A percentile compares a stretch with the other conserved stretches of the same genome.
Evolutionary conservation across 2,888 invertebrate genomes (phyloP).

Genomic region (Lycocerus yunnanus): DNA sequence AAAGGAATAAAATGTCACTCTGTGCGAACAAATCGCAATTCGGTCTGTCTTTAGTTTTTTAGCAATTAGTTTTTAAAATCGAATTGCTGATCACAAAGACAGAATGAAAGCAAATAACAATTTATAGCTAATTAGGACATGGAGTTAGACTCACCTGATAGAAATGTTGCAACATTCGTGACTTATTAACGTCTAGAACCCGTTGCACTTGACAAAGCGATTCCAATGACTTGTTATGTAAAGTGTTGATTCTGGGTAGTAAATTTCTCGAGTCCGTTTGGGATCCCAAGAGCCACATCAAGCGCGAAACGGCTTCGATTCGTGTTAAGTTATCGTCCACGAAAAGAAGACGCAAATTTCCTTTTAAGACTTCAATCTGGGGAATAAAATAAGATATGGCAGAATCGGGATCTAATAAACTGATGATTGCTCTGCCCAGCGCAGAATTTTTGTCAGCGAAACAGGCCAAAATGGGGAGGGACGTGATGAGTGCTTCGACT

Average conservation of each 20-base stretch:
- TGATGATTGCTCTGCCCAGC: conserved; percentile 65
- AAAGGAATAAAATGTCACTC: too few species aligned
- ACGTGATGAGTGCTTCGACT: conserved; percentile 63
- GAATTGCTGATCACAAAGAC: too few species aligned
- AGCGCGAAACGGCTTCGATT: conserved; percentile 59
- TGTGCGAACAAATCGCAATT: too few species aligned
- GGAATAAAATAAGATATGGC: conserved; percentile 64
- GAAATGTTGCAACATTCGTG: conserved; percentile 48
- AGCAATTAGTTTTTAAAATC: too few species aligned
- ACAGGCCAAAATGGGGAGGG: conserved; percentile 65
- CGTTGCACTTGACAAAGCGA: conserved; percentile 54
- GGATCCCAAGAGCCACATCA: conserved; percentile 58
- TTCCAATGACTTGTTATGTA: conserved; percentile 56
- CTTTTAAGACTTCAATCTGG: conserved; percentile 58
- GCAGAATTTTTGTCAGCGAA: conserved; percentile 58
- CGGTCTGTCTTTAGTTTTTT: too few species aligned
- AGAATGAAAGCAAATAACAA: too few species aligned
- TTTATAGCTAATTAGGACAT: too few species aligned
- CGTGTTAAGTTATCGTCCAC: conserved; percentile 51
- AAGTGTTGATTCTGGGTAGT: conserved; percentile 57
- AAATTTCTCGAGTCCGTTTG: conserved; percentile 55
- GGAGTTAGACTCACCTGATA: conserved; percentile 52
- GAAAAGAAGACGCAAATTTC: conserved; percentile 59
- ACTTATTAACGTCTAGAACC: conserved; percentile 48
- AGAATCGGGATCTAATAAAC: conserved; percentile 67